Evolutionary conservation across 2,797 vertebrate genomes (phyloP).

Genomic region (Tolypeutes matacus): DNA sequence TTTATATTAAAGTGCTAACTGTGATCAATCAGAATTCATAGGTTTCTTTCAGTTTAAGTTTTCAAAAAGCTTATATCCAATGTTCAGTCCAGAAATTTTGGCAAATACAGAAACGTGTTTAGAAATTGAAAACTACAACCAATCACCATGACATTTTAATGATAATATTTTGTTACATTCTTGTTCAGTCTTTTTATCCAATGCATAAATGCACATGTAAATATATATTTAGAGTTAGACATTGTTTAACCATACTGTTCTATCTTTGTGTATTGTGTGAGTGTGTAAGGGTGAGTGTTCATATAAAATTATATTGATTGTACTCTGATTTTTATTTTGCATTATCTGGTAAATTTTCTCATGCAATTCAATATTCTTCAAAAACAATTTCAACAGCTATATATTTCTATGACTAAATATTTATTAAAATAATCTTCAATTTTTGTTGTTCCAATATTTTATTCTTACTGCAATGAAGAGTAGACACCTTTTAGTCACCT

Average conservation of each 20-base stretch:
- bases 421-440: neutral
- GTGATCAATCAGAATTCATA: neutral
- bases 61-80: neutral
- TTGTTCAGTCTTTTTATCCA: neutral
- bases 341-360: neutral
- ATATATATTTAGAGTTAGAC: neutral
- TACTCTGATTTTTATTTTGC: neutral
- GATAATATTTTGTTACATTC: neutral
- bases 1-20: neutral
- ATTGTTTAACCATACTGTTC: neutral
- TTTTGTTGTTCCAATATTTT: conserved; percentile 4
- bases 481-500: neutral
- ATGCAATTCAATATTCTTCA: neutral
- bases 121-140: neutral
- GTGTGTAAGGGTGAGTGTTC: neutral
- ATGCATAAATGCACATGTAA: neutral
- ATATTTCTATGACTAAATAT: neutral
- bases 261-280: neutral
- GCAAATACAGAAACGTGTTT: neutral
- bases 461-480: neutral
- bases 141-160: neutral
- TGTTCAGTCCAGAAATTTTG: neutral
- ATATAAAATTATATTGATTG: neutral
- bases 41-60: neutral
- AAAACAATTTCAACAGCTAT: neutral